Base-by-base conservation (phyloP, 2,888 invertebrate species). In the Apamea epomidion region DNA sequence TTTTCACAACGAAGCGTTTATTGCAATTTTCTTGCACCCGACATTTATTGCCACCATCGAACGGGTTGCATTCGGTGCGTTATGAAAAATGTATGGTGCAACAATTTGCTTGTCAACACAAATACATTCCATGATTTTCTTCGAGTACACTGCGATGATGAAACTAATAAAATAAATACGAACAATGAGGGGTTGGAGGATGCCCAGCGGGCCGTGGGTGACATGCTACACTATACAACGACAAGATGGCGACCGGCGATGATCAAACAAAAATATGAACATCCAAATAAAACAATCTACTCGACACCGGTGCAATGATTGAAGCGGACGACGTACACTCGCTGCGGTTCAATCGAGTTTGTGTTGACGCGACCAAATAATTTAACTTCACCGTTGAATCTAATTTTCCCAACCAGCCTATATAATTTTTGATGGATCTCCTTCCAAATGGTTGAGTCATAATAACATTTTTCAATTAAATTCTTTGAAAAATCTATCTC, bases 141-240 rank as follows among this genome's bases (percentile, higher is more conserved):
- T 92, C 89, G 90, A 91, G 72, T 90, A 90, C 92, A 93, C 92
- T 92, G 92, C 92, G 90, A 94, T 93, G 93, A 94, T 95, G 94
- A 93, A 94, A 93, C 94, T 94, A 95, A 95, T 92, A 95, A 94
- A 93, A 95, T 93, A 93, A 95, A 94, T 93, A 95, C 94, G 93
- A 95, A 94, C 94, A 93, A 96, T 95, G 96, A 94, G 95, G 97
- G 97, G 97, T 97, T 97, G 97, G 97, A 97, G 97, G 97, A 97
- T 95, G 97, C 97, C 97, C 97, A 95, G 95, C 95, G 94, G 96
- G 96, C 96, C 93, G 94, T 93, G 94, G 95, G 95, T 94, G 96
- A 95, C 97, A 97, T 97, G 97, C 97, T 95, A 95, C 95, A 95
- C 85, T 89, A 89, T 87, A 90, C 90, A 90, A 94, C 93, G 92